Evolutionary conservation across 2,113 vertebrate species (phyloP).

Genomic region (Xiphophorus maculatus): DNA sequence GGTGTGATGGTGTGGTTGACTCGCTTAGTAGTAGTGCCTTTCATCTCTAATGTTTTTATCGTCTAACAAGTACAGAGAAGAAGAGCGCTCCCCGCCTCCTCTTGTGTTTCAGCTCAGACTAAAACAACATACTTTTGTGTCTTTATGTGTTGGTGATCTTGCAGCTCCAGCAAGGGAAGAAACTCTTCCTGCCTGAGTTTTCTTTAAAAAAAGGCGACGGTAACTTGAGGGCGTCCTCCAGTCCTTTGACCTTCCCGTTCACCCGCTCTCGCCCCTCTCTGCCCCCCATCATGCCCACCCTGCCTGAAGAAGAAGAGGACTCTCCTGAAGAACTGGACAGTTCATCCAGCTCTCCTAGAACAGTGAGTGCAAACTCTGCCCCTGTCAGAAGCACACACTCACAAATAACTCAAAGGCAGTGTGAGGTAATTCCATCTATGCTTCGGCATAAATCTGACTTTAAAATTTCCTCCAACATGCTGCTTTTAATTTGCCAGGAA

Average conservation of each 20-base stretch:
- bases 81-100: not conserved
- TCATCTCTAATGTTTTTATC: not conserved
- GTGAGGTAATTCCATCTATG: not conserved
- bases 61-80: not conserved
- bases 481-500: not conserved
- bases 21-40: slow-evolving; percentile 25
- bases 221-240: slow-evolving; percentile 11
- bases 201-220: slow-evolving; percentile 17
- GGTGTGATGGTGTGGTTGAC: slow-evolving; percentile 6
- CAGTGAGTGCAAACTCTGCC: slow-evolving; percentile 72
- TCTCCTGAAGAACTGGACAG: slow-evolving; percentile 84
- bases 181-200: slow-evolving; percentile 22
- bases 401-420: slow-evolving; percentile 14
- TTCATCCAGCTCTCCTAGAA: slow-evolving; percentile 77
- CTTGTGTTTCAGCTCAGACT: not conserved
- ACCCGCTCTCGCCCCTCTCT: slow-evolving; percentile 71
- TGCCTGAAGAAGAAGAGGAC: slow-evolving; percentile 91
- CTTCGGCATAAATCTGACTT: slow-evolving; percentile 4
- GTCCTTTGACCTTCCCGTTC: slow-evolving; percentile 60
- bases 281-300: slow-evolving; percentile 86
- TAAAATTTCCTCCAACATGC: not conserved
- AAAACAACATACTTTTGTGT: slow-evolving; percentile 16
- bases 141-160: slow-evolving; percentile 17
- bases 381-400: slow-evolving; percentile 1
- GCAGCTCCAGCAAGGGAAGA: slow-evolving; percentile 48